Evolutionary conservation across 2,113 vertebrate species (phyloP), one percentile per base, ranked within the genome.

Genomic region (Tylochromis polylepis): DNA sequence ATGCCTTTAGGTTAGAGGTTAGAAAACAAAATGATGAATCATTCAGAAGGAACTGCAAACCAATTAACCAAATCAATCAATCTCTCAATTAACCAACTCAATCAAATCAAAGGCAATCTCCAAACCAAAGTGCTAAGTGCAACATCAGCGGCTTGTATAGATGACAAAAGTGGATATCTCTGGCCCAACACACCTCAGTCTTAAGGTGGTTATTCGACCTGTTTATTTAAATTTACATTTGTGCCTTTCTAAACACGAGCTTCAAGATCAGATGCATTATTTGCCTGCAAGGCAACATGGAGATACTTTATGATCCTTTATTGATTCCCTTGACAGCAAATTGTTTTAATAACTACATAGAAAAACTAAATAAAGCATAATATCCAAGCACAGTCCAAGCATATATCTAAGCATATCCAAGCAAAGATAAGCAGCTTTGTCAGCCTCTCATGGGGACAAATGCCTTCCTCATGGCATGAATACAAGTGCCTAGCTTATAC

Each of bases 11-110:
- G 94, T 97, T 89, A 91, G 90, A 87, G 83, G 87, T 95, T 24
- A 90, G 92, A 80, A 60, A 95, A 89, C 53, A 60, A 11, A 94
- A 95, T 53, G 86, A 85, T 81, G 9, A 92, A 85, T 84, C 92
- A 93, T 95, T 94, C 90, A 92, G 94, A 93, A 96, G 95, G n/a
- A 95, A 95, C 82, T 82, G 36, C 93, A 97, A 95, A 84, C 93
- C 92, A 86, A 89, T 89, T 93, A 85, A 91, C 88, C 92, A 88
- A 93, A 89, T 86, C 80, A 92, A 56, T 53, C 55, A 70, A 41
- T 84, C 31, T 59, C 29, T 51, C 91, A 87, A 88, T 91, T 94
- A 85, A 91, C 88, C 94, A 88, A 93, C 91, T 91, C 87, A 93
- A 85, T 46, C 78, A 92, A 95, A 94, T 87, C 59, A 88, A 92